phyloP scores from a whole-genome alignment of 2,113 vertebrate species.

The Noctilio leporinus region DNA sequence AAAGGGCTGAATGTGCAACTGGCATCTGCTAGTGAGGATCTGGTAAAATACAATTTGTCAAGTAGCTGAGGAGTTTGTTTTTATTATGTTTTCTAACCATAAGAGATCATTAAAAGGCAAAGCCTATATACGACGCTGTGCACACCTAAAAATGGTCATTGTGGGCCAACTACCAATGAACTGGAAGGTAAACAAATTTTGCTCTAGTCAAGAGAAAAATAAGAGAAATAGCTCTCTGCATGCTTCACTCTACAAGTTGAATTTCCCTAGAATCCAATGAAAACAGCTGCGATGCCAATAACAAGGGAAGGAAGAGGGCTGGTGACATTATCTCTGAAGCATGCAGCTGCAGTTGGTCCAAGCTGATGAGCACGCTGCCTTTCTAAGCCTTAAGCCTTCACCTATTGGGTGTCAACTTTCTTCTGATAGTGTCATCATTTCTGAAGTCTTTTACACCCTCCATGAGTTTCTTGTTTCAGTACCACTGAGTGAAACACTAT shows the following conservation, averaged over 20 bases:
- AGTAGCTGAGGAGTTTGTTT: constrained; percentile 81
- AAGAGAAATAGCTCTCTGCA: constrained; percentile 82
- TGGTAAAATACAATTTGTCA: constrained; percentile 81
- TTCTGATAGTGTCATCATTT: constrained; percentile 89
- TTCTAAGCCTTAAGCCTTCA: constrained; percentile 91
- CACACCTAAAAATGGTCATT: constrained; percentile 82
- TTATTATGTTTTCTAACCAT: constrained; percentile 87
- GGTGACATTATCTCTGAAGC: constrained; percentile 88
- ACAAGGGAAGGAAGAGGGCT: constrained; percentile 95
- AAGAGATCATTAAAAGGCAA: constrained; percentile 88
- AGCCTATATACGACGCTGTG: constrained; percentile 91
- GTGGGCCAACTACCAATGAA: constrained; percentile 90
- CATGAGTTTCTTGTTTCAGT: constrained; percentile 89
- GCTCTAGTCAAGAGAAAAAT: constrained; percentile 81
- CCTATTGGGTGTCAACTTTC: constrained; percentile 96
- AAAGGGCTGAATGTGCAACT: constrained; percentile 86
- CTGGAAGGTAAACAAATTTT: constrained; percentile 93
- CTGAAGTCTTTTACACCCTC: constrained; percentile 98
- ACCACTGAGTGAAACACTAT: constrained; percentile 82
- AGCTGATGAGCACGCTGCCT: constrained; percentile 88
- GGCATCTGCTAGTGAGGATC: constrained; percentile 82
- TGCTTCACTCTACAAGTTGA: constrained; percentile 96
- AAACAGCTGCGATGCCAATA: constrained; percentile 97
- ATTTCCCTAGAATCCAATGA: constrained; percentile 99
- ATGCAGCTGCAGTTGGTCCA: constrained; percentile 83